phyloP scores from a whole-genome alignment of 2,797 vertebrate genomes.

The Acrossocheilus fasciatus region DNA sequence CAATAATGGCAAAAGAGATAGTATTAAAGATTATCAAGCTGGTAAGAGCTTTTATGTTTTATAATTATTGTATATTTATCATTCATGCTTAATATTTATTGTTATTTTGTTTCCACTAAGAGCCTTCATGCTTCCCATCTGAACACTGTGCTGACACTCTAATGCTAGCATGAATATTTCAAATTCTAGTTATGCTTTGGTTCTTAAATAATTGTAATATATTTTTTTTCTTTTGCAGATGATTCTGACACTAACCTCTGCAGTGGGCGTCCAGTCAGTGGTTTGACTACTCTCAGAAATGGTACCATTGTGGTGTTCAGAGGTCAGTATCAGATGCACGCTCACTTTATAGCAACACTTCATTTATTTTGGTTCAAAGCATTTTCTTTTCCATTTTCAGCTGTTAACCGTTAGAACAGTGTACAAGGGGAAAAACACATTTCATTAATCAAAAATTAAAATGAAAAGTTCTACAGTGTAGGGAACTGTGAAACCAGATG shows the following conservation, averaged over 20 bases:
- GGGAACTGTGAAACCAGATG: not conserved
- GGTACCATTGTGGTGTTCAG: slow-evolving; percentile 91
- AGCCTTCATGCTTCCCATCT: not conserved
- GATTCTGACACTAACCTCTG: slow-evolving; percentile 88
- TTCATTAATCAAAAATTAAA: not conserved
- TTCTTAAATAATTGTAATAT: not conserved
- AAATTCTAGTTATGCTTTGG: not conserved
- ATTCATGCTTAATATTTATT: not conserved
- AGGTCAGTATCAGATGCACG: slow-evolving; percentile 77
- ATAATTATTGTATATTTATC: not conserved
- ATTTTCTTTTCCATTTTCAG: not conserved
- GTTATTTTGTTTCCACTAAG: not conserved
- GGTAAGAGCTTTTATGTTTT: slow-evolving; percentile 62
- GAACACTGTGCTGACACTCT: not conserved
- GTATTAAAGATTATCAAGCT: slow-evolving; percentile 68
- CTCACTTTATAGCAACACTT: not conserved
- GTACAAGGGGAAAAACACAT: not conserved
- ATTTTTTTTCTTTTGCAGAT: slow-evolving; percentile 64
- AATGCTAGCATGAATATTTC: not conserved
- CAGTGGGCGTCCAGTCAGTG: slow-evolving; percentile 83
- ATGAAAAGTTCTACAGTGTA: not conserved
- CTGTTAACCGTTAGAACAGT: not conserved
- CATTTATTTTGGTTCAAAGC: not conserved
- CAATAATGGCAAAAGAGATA: slow-evolving; percentile 60
- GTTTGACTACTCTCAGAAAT: slow-evolving; percentile 87